Base-by-base conservation (phyloP, 2,113 vertebrate species). In the Rhea americana region DNA sequence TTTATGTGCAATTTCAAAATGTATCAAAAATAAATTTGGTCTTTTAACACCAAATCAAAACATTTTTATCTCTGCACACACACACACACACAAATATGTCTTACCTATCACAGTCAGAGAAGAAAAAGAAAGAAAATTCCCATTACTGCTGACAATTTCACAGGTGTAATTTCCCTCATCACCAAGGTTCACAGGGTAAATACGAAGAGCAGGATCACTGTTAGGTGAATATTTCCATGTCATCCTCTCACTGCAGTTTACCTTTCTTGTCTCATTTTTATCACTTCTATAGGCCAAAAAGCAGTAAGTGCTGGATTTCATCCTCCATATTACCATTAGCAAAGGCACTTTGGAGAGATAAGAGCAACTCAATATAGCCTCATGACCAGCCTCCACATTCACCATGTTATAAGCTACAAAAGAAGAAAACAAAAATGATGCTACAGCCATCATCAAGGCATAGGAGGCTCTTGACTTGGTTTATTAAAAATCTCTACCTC, bases 61-160 rank as follows among this genome's bases (percentile, higher is more conserved):
- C 2, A 28, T 20, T 82, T 93, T 68, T 50, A 47, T 73, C 53
- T 73, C 4, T 14, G 24, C 6, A 66, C 16, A 45, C 28, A 8
- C 19, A 6, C 59, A n/a, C 7, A 0, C 11, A 43, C 12, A 24
- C 35, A 48, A 18, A 5, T 26, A 4, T 13, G 28, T 51, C 94
- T 97, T 96, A 97, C 97, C 97, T 87, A 81, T 72, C 16, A 97
- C 97, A 48, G n/a, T 83, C 56, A 98, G 87, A 43, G 82, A 51
- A 94, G 35, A 80, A 3, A 1, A 5, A 21, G 1, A 16, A 1
- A 1, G 0, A n/a, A 96, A 94, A 94, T 45, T 90, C 51, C 96
- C 97, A 13, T 16, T 5, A 2, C 1, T 0, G 43, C 1, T 28
- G 66, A 0, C 48, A 12, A 21, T 12, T 10, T 75, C 20, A 83